These are phyloP conservation scores for Enteromius fasciolatus DNA, from an alignment of 2,797 vertebrate species.

Conservation along the genomic window DNA sequence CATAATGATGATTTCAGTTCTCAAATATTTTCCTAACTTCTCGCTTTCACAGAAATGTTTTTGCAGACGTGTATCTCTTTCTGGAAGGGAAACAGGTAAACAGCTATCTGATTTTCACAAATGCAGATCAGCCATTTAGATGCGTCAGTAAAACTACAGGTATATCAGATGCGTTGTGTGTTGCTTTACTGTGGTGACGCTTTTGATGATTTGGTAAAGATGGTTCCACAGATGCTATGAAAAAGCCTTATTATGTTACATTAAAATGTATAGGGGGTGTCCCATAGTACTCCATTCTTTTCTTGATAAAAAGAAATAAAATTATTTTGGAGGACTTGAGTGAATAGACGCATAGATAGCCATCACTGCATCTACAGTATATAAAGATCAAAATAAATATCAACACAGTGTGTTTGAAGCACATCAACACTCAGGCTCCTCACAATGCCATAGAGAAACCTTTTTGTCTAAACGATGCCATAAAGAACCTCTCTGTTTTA, in stretches of 20 bases:
- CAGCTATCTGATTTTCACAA: constrained; percentile 25
- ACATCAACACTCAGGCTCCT: not conserved
- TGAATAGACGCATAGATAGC: not conserved
- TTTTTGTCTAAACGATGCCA: not conserved
- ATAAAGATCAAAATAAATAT: constrained; percentile 4
- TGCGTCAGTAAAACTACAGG: constrained; percentile 25
- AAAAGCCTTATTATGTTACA: not conserved
- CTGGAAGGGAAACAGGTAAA: constrained; percentile 39
- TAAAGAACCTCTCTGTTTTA: not conserved
- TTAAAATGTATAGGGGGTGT: not conserved
- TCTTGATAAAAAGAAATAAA: not conserved
- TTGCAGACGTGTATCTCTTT: constrained; percentile 40
- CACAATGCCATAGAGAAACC: not conserved
- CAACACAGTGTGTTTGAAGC: not conserved
- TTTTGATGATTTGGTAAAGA: constrained; percentile 8
- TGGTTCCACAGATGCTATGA: constrained; percentile 12
- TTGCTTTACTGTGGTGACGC: not conserved
- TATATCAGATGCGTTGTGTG: constrained; percentile 12
- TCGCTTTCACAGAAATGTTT: constrained; percentile 38
- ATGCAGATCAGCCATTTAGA: constrained; percentile 37
- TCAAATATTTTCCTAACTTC: not conserved
- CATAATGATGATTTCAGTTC: not conserved
- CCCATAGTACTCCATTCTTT: not conserved
- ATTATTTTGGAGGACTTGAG: not conserved
- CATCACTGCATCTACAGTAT: not conserved